These are phyloP conservation scores for Brachionus plicatilis DNA, from an alignment of 1,140 invertebrate species.

Conservation along the genomic window DNA sequence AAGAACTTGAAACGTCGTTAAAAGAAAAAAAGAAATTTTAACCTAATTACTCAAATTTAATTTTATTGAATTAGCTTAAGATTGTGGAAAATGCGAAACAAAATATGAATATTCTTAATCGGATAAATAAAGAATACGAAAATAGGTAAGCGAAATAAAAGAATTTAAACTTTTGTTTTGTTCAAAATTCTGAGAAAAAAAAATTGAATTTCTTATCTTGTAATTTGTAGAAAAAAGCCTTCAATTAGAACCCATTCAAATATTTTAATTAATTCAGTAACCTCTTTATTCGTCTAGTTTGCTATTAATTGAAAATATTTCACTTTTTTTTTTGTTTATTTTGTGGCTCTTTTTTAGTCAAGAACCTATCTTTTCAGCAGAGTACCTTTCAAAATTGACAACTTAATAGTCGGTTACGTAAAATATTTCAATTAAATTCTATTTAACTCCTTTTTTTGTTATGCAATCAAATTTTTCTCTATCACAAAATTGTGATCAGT, in stretches of 20 bases:
- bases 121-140: conserved; percentile 6
- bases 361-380: neutral
- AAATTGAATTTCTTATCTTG: conserved; percentile 25
- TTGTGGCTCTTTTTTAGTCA: neutral
- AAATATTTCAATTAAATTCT: neutral
- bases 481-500: neutral
- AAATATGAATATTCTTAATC: neutral
- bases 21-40: neutral
- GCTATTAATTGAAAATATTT: neutral
- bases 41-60: conserved; percentile 31
- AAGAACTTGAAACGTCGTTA: conserved; percentile 6
- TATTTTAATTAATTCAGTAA: conserved; percentile 35
- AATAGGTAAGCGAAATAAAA: conserved; percentile 16
- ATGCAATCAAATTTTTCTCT: neutral
- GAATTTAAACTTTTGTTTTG: neutral
- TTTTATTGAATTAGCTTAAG: conserved; percentile 38
- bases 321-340: neutral
- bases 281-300: neutral
- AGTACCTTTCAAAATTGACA: neutral
- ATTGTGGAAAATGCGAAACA: conserved; percentile 13
- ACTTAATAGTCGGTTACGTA: neutral
- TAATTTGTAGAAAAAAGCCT: conserved; percentile 16
- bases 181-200: neutral
- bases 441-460: neutral
- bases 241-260: neutral